These are phyloP conservation scores for Brachypodius melanocephalos DNA, from an alignment of 2,113 vertebrate species.

Conservation along the genomic window DNA sequence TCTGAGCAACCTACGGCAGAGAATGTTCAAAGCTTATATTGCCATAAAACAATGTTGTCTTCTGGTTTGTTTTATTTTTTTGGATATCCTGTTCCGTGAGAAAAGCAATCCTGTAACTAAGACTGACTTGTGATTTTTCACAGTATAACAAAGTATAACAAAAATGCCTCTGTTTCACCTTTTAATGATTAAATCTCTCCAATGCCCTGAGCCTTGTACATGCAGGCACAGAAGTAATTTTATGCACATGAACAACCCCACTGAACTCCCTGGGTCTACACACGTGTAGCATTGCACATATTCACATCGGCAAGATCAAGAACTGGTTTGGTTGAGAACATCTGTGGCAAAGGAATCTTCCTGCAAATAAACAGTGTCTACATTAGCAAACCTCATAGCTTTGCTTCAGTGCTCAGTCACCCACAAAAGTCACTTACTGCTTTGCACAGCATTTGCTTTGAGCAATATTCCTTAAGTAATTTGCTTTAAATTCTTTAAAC, in stretches of 20 bases:
- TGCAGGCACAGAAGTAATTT: conserved; percentile 15
- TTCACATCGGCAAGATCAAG: conserved; percentile 5
- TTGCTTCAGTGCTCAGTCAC: conserved; percentile 54
- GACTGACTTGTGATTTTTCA: conserved; percentile 59
- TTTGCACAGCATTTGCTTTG: neutral
- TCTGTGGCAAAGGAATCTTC: conserved; percentile 26
- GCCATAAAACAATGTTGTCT: conserved; percentile 22
- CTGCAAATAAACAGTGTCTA: conserved; percentile 17
- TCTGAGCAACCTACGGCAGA: conserved; percentile 60
- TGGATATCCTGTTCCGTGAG: neutral
- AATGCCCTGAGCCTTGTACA: conserved; percentile 26
- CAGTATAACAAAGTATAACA: conserved; percentile 38
- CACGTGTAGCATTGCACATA: neutral
- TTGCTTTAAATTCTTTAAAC: conserved; percentile 53
- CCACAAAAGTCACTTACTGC: conserved; percentile 47
- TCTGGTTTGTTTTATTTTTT: conserved; percentile 29
- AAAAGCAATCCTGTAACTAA: conserved; percentile 34
- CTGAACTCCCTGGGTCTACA: neutral
- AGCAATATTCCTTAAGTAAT: conserved; percentile 44
- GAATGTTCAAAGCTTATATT: conserved; percentile 38
- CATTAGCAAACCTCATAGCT: conserved; percentile 10
- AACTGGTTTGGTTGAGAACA: conserved; percentile 13
- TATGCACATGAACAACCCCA: conserved; percentile 27
- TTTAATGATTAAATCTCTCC: conserved; percentile 21
- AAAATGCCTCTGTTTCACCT: conserved; percentile 48